These are phyloP conservation scores for Chelidonichthys spinosus DNA, from an alignment of 2,797 vertebrate species.

Conservation along the genomic window DNA sequence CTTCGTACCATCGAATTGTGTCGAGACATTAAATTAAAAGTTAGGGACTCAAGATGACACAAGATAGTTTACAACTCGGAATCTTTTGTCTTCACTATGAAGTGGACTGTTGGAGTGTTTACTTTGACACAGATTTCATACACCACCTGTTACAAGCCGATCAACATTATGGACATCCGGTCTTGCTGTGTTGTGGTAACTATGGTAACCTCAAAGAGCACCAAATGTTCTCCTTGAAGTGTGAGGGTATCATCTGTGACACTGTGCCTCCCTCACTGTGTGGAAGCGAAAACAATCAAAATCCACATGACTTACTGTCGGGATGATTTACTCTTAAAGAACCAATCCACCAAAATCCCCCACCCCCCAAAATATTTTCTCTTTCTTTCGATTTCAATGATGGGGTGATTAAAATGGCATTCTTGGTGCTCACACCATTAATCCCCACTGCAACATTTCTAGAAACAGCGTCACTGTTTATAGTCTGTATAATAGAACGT, in stretches of 20 bases:
- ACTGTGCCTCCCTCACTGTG: slow-evolving; percentile 48
- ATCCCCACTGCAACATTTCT: background rate
- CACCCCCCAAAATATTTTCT: too few relatives aligned
- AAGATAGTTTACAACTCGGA: slow-evolving; percentile 15
- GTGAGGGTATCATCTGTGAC: slow-evolving; percentile 79
- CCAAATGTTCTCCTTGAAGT: slow-evolving; percentile 81
- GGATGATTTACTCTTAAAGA: slow-evolving; percentile 18
- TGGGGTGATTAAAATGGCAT: background rate
- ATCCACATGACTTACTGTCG: slow-evolving; percentile 44
- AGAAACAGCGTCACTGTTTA: background rate
- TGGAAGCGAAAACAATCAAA: slow-evolving; percentile 41
- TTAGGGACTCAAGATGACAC: background rate
- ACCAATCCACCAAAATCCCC: slow-evolving; percentile 7
- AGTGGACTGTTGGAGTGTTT: slow-evolving; percentile 27
- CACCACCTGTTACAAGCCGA: slow-evolving; percentile 64
- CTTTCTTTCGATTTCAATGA: too few relatives aligned
- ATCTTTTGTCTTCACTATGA: slow-evolving; percentile 13
- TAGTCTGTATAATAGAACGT: background rate
- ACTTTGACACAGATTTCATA: slow-evolving; percentile 59
- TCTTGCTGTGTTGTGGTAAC: slow-evolving; percentile 81
- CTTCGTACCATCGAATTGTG: slow-evolving; percentile 14
- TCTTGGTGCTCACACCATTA: background rate
- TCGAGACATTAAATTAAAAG: slow-evolving; percentile 19
- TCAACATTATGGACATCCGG: slow-evolving; percentile 82
- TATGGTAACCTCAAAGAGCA: slow-evolving; percentile 84